A percentile compares a stretch with the other conserved stretches of the same genome.
These are phyloP conservation scores for Ephialtes manifestator DNA, from an alignment of 2,888 invertebrate species.

Conservation along the genomic window DNA sequence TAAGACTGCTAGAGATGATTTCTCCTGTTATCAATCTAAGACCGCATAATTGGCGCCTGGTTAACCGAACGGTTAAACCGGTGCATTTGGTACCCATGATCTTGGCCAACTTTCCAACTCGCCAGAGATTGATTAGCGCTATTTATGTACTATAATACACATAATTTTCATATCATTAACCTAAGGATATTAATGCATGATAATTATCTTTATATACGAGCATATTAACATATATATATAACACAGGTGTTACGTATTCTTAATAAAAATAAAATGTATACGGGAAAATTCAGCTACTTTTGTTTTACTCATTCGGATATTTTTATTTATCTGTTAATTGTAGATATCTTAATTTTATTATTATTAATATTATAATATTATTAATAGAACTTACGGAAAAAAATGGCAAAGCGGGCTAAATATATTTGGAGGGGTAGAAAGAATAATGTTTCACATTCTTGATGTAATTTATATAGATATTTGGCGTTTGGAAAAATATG, in stretches of 20 bases:
- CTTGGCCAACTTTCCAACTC: constrained; percentile 61
- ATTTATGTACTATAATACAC: constrained; percentile 25
- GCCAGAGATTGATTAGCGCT: constrained; percentile 41
- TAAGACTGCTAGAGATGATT: not conserved
- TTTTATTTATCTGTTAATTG: too few relatives aligned
- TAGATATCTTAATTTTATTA: too few relatives aligned
- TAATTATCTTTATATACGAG: not conserved
- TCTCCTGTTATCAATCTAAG: constrained; percentile 56
- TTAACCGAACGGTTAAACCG: constrained; percentile 47
- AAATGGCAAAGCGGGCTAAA: too few relatives aligned
- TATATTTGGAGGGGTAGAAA: too few relatives aligned
- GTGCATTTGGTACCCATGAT: constrained; percentile 43
- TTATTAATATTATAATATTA: too few relatives aligned
- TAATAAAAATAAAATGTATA: too few relatives aligned
- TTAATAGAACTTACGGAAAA: too few relatives aligned
- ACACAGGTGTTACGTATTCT: not conserved
- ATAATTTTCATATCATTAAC: constrained; percentile 41
- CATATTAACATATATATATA: not conserved
- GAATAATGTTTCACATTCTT: too few relatives aligned
- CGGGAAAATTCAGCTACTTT: too few relatives aligned
- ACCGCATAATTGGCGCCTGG: constrained; percentile 47
- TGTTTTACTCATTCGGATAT: too few relatives aligned
- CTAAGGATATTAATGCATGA: constrained; percentile 8
- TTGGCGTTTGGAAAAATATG: too few relatives aligned
- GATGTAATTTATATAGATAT: too few relatives aligned